Evolutionary conservation across 2,797 vertebrate species (phyloP).

Genomic region (Iguana delicatissima): DNA sequence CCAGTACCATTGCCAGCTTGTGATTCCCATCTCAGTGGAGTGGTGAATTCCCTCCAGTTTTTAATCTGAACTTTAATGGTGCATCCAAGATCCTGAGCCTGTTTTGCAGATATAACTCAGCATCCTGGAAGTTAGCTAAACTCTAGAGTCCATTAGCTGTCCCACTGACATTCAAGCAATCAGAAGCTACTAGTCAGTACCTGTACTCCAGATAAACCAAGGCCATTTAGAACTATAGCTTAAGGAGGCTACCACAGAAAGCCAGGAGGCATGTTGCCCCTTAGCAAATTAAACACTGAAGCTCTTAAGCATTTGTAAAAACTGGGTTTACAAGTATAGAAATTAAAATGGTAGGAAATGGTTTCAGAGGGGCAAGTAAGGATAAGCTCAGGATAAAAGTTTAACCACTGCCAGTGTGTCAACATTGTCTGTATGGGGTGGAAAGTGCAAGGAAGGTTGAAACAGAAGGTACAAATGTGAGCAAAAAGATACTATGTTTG

Average conservation of each 20-base stretch:
- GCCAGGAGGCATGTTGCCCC: background rate
- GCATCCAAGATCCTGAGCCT: too few species aligned
- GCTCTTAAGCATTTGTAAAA: background rate
- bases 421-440: background rate
- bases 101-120: too few species aligned
- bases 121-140: too few species aligned
- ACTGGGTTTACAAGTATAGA: background rate
- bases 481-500: background rate
- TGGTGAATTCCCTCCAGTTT: too few species aligned
- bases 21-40: too few species aligned
- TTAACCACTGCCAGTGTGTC: conserved; percentile 5
- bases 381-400: conserved; percentile 6
- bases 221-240: too few species aligned
- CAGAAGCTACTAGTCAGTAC: too few species aligned
- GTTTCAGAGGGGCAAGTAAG: background rate
- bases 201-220: too few species aligned
- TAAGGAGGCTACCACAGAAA: too few species aligned
- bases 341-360: background rate
- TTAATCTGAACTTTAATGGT: too few species aligned
- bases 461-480: background rate
- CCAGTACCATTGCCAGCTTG: background rate
- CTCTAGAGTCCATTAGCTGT: too few species aligned
- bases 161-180: too few species aligned
- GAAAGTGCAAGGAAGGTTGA: background rate
- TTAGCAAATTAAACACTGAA: background rate